A percentile compares a stretch with the other conserved stretches of the same genome.
Conservation (phyloP, 2,797 vertebrate genomes). For the Phaenicophaeus curvirostris region DNA sequence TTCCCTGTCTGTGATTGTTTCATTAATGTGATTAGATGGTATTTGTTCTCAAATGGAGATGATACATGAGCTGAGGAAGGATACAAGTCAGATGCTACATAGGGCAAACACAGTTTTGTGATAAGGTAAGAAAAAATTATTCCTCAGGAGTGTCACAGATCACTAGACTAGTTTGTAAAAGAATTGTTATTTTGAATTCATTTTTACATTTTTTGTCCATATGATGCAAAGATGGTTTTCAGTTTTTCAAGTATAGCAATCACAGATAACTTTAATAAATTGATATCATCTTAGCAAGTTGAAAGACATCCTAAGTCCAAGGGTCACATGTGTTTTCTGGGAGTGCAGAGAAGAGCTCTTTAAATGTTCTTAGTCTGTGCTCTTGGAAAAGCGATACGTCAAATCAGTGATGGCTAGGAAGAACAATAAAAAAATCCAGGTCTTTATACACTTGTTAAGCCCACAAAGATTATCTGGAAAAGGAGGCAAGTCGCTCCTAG, state of each 20-base stretch:
- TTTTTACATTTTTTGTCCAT: background rate
- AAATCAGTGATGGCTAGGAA: background rate
- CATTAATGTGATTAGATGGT: background rate
- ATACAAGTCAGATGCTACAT: background rate
- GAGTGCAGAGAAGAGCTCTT: background rate
- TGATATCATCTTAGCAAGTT: background rate
- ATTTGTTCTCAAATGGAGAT: conserved; percentile 1
- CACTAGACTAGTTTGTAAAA: background rate
- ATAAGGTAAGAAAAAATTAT: background rate
- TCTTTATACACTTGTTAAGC: background rate
- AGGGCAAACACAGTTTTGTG: background rate
- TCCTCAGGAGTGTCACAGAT: background rate
- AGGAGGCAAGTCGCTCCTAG: background rate
- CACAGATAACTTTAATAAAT: background rate
- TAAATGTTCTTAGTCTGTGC: background rate
- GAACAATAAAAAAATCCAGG: background rate
- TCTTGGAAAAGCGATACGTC: background rate
- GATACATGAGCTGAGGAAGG: background rate
- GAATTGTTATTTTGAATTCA: background rate
- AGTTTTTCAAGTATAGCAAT: background rate
- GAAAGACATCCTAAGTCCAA: background rate
- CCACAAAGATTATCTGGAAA: background rate
- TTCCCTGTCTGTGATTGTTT: background rate
- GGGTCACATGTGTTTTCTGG: background rate
- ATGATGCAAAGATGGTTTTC: background rate